A percentile compares a stretch with the other conserved stretches of the same genome.
These are phyloP conservation scores for Ciconia boyciana DNA, from an alignment of 2,113 vertebrate genomes.

Conservation along the genomic window DNA sequence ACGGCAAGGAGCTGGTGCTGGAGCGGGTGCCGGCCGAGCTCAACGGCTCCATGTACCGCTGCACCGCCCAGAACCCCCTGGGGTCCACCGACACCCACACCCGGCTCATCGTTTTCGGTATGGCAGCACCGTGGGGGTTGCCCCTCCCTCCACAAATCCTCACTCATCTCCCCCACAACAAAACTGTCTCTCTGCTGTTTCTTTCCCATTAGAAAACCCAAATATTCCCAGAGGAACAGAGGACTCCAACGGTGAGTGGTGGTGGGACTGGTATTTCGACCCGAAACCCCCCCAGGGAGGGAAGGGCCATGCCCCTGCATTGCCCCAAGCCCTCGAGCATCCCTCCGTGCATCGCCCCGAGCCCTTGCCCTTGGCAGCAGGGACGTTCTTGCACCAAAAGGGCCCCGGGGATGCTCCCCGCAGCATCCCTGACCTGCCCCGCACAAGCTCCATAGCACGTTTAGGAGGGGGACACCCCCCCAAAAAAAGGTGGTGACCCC, in stretches of 20 bases:
- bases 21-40: conserved; percentile 92
- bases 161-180: fast-evolving
- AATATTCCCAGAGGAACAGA: conserved; percentile 89
- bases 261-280: fast-evolving
- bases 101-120: conserved; percentile 97
- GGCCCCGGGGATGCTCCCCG: fast-evolving
- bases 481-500: background rate
- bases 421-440: background rate
- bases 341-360: too few relatives aligned
- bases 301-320: fast-evolving
- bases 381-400: background rate
- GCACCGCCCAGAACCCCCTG: conserved; percentile 95
- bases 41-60: conserved; percentile 97
- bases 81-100: conserved; percentile 97
- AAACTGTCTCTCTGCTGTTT: background rate
- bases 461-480: too few relatives aligned
- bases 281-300: fast-evolving
- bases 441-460: background rate
- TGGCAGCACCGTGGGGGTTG: fast-evolving
- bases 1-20: conserved; percentile 89
- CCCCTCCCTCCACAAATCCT: fast-evolving
- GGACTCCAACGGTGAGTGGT: conserved; percentile 84
- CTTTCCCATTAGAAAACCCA: conserved; percentile 80
- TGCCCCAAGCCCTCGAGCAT: background rate
- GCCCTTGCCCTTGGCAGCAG: background rate